Conservation (phyloP, 30 jellyfish, hydroid and myxozoan species). For the Cassiopea andromeda region DNA sequence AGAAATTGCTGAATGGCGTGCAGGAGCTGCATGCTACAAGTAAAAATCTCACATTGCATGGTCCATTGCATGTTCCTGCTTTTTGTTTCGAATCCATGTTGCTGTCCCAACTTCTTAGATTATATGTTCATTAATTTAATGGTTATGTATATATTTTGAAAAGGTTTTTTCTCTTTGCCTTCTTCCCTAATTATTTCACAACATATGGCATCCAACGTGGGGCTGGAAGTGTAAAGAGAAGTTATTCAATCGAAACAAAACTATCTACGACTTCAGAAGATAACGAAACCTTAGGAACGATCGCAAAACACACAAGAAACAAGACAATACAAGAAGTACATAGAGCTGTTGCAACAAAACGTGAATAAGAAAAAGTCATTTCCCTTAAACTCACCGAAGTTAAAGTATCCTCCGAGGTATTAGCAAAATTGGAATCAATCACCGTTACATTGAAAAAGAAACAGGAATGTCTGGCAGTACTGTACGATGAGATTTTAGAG, state of each 20-base stretch:
- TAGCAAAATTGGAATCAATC: conserved; percentile 1
- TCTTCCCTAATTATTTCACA: no score
- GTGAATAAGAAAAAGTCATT: background rate
- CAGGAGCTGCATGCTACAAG: no score
- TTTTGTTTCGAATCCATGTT: no score
- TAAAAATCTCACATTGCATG: no score
- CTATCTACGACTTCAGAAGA: background rate
- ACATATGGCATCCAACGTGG: conserved; percentile 24
- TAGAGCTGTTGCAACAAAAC: conserved; percentile 11
- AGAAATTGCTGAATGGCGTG: no score
- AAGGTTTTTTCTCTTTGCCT: no score
- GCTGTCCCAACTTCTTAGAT: no score
- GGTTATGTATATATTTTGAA: no score
- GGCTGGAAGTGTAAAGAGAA: background rate
- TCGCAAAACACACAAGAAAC: no score
- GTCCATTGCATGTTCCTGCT: no score
- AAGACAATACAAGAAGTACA: background rate
- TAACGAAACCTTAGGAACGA: background rate
- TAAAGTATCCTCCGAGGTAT: background rate
- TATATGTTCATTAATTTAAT: no score
- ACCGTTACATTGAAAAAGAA: background rate
- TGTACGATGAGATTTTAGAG: conserved; percentile 21
- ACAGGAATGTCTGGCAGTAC: no score
- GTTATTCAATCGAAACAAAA: background rate
- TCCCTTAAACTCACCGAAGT: background rate